Evolutionary conservation across 2,888 invertebrate genomes (phyloP), one percentile per base, ranked within the genome.

Genomic region (Papilio demoleus): DNA sequence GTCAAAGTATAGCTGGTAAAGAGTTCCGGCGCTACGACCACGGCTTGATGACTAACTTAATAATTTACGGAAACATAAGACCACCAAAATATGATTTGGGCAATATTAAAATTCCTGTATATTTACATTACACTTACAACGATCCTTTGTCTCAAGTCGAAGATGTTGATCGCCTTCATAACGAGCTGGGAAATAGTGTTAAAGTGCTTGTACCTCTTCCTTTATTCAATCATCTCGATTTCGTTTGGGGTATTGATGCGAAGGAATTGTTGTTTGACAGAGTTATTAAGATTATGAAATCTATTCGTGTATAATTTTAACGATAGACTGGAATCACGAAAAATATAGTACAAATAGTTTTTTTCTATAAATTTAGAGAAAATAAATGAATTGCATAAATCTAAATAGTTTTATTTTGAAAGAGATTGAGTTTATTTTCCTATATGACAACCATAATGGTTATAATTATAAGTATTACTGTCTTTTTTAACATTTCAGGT

Each of bases 161-260:
- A 12, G 94, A 94, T 76, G 88, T 94, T 9, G 81, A 90, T 65
- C 81, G 79, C 66, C 79, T 94, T 40, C 86, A 85, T 3, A 78
- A 76, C 6, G 81, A 82, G 76, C 85, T 88, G 74, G 92, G 86
- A 71, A 94, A 85, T 71, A 79, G 88, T 72, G 88, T 90, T 5
- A 84, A 90, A 64, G 92, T 89, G 79, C 79, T 88, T 61, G 92
- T 95, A 9, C 88, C 93, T 6, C 87, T 91, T 74, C 77, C 81
- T n/a, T 81, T 87, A 50, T 95, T 94, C 74, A 95, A 94, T 80
- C 95, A 95, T 80, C 81, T 95, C 72, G 95, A 95, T 77, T 95
- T 94, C 77, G 85, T 94, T 71, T 94, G 94, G 93, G 94, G 93
- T 9, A 92, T 88, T n/a, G 90, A 94, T 81, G 92, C 91, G 0